Percentiles rank a stretch among this genome's conserved stretches.
These are phyloP conservation scores for Atherinosoma microstoma DNA, from an alignment of 2,797 vertebrate genomes.

Conservation along the genomic window DNA sequence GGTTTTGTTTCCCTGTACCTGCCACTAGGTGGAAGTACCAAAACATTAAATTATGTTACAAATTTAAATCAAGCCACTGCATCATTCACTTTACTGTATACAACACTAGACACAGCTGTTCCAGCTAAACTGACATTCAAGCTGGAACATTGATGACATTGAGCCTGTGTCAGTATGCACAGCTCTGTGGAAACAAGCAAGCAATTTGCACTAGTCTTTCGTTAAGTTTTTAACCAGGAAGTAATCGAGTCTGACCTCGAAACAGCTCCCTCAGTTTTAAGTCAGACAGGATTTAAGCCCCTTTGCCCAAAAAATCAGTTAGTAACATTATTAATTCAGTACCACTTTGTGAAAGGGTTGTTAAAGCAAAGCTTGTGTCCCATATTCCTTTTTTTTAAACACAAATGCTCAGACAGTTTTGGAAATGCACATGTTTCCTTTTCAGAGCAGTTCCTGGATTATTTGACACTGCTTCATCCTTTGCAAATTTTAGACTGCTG, in stretches of 20 bases:
- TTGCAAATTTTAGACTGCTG: neutral
- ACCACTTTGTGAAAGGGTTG: neutral
- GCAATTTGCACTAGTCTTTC: neutral
- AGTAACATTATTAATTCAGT: neutral
- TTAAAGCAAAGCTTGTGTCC: neutral
- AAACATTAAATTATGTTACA: neutral
- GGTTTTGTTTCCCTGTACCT: neutral
- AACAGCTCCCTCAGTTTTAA: slow-evolving; percentile 1
- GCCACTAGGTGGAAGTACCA: slow-evolving; percentile 10
- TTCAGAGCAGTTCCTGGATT: neutral
- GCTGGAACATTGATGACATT: neutral
- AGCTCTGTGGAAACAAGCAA: neutral
- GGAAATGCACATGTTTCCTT: neutral
- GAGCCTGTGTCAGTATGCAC: neutral
- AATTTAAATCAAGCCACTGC: neutral
- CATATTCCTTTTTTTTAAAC: neutral
- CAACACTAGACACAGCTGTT: neutral
- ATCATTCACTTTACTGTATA: neutral
- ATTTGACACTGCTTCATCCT: neutral
- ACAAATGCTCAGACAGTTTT: neutral
- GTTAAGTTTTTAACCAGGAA: slow-evolving; percentile 5
- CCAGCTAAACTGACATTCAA: neutral
- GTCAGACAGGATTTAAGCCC: neutral
- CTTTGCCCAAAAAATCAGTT: neutral
- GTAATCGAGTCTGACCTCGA: neutral